Conservation (phyloP, 2,113 vertebrate species). For the Melanotaenia duboulayi region DNA sequence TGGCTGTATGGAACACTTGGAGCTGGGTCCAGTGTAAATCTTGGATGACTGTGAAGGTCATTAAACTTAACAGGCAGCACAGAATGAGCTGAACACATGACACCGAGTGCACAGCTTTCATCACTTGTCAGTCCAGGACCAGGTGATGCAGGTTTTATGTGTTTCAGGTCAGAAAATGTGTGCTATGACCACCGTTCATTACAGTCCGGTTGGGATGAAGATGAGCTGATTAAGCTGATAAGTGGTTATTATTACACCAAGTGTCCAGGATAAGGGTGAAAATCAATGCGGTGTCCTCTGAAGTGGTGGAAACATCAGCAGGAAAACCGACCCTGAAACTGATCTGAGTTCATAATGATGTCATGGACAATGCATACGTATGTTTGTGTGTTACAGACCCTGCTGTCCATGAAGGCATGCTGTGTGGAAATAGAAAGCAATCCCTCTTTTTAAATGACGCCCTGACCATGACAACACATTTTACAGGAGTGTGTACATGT, state of each 20-base stretch:
- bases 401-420: constrained; percentile 1
- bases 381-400: not conserved
- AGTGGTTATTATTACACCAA: no score
- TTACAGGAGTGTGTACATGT: not conserved
- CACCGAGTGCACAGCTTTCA: not conserved
- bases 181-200: no score
- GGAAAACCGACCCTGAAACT: not conserved
- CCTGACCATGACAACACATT: constrained; percentile 1
- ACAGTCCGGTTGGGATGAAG: no score
- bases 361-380: constrained; percentile 10
- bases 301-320: constrained; percentile 4
- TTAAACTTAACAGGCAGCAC: constrained; percentile 11
- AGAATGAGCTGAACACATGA: constrained; percentile 8
- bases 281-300: not conserved
- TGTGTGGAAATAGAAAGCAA: constrained; percentile 9
- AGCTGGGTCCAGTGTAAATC: not conserved
- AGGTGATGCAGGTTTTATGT: not conserved
- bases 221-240: no score
- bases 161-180: not conserved
- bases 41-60: not conserved
- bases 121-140: not conserved
- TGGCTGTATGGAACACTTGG: no score
- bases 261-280: not conserved
- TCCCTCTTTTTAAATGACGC: constrained; percentile 5
- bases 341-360: constrained; percentile 18